Percentiles rank a stretch among this genome's conserved stretches.
phyloP scores from a whole-genome alignment of 2,113 vertebrate genomes.

The Ancistrus triradiatus region DNA sequence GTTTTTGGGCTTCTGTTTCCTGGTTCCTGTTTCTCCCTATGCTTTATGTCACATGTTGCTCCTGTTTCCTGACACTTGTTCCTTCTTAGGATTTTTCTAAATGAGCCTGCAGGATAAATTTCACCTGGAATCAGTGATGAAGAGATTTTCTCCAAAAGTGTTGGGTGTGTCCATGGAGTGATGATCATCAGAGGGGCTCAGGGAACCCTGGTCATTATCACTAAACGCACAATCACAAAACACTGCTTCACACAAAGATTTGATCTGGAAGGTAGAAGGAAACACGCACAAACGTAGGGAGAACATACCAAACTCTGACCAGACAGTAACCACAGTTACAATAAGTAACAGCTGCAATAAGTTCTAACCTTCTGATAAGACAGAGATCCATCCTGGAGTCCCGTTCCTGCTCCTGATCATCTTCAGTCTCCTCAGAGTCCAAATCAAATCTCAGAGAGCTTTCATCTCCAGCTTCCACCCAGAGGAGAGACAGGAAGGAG shows the following conservation, averaged over 20 bases:
- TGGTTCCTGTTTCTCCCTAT: no score
- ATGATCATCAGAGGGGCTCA: conserved; percentile 1
- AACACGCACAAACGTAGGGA: no score
- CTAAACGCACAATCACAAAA: conserved; percentile 2
- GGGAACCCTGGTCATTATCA: not conserved
- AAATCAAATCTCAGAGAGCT: not conserved
- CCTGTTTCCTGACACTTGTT: no score
- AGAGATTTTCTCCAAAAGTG: not conserved
- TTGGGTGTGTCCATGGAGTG: conserved; percentile 16
- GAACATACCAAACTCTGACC: no score
- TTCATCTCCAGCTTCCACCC: not conserved
- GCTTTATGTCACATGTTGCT: no score
- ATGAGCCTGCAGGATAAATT: no score
- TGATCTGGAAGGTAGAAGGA: not conserved
- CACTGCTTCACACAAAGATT: not conserved
- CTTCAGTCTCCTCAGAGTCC: not conserved
- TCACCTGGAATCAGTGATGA: not conserved
- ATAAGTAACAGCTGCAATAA: not conserved
- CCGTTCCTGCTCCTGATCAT: not conserved
- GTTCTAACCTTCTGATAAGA: not conserved
- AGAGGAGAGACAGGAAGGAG: not conserved
- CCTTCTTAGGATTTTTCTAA: no score
- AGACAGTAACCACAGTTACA: not conserved
- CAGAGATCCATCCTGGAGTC: not conserved
- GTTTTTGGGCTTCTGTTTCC: no score